Percentiles rank a stretch among this genome's conserved stretches.
Conservation (phyloP, 2,888 invertebrate species). For the Amblyjoppa fuscipennis region DNA sequence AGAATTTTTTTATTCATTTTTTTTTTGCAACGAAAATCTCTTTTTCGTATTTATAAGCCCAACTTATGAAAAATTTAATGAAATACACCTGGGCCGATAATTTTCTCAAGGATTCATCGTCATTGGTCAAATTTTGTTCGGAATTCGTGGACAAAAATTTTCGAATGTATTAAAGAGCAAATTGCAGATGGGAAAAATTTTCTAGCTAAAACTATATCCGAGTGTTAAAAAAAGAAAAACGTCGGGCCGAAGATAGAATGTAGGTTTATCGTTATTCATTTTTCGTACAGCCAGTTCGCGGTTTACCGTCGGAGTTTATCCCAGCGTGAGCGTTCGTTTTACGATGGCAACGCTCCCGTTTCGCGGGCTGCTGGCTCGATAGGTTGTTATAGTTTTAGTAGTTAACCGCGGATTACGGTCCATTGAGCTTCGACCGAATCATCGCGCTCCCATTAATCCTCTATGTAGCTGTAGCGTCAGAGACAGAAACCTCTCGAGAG, state of each 20-base stretch:
- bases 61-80: neutral
- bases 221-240: neutral
- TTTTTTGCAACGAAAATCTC: neutral
- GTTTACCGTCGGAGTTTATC: slow-evolving; percentile 61
- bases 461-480: slow-evolving; percentile 33
- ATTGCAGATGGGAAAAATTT: neutral
- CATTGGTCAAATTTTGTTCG: neutral
- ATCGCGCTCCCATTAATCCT: slow-evolving; percentile 69
- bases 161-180: neutral
- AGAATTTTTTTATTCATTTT: neutral
- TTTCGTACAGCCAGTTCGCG: slow-evolving; percentile 49
- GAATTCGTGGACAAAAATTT: neutral
- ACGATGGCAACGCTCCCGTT: slow-evolving; percentile 65
- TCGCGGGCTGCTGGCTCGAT: slow-evolving; percentile 65
- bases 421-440: slow-evolving; percentile 69
- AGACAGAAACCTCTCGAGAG: neutral
- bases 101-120: neutral
- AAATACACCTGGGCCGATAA: neutral
- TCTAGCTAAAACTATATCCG: neutral
- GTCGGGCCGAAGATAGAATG: slow-evolving; percentile 26
- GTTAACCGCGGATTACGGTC: slow-evolving; percentile 65
- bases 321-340: slow-evolving; percentile 56
- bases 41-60: neutral
- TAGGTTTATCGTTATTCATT: slow-evolving; percentile 59
- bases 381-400: slow-evolving; percentile 32